phyloP scores from a whole-genome alignment of 1,140 invertebrate genomes.

The Stegodyphus dumicola region DNA sequence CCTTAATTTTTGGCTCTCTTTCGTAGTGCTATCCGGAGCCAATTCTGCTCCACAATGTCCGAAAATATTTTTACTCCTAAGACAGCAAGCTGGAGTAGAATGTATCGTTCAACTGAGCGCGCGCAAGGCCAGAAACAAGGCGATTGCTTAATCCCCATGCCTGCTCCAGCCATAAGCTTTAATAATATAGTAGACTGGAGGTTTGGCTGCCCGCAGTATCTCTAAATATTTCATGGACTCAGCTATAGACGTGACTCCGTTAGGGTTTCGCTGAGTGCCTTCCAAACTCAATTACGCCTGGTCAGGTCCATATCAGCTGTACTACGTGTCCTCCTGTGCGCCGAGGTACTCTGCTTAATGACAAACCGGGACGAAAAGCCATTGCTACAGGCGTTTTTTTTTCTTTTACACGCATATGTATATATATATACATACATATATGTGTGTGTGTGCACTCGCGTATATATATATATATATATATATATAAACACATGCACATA shows the following conservation, averaged over 20 bases:
- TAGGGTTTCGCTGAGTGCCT: slow-evolving; percentile 42
- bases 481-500: no score
- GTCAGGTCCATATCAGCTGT: slow-evolving; percentile 44
- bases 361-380: slow-evolving; percentile 32
- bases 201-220: slow-evolving; percentile 38
- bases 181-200: slow-evolving; percentile 47
- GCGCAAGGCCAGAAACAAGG: slow-evolving; percentile 25
- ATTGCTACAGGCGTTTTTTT: slow-evolving; percentile 9
- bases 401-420: neutral
- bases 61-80: slow-evolving; percentile 50
- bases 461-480: no score
- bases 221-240: slow-evolving; percentile 56
- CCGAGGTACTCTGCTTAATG: slow-evolving; percentile 44
- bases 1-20: slow-evolving; percentile 42
- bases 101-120: slow-evolving; percentile 7
- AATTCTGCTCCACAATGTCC: slow-evolving; percentile 49
- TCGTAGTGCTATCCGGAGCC: neutral
- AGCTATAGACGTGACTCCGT: slow-evolving; percentile 50
- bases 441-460: no score
- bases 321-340: slow-evolving; percentile 38
- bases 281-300: slow-evolving; percentile 55
- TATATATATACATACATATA: no score
- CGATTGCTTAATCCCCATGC: slow-evolving; percentile 36
- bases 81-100: slow-evolving; percentile 17
- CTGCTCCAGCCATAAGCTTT: slow-evolving; percentile 47